A percentile compares a stretch with the other conserved stretches of the same genome.
Conservation (phyloP, 2,888 invertebrate genomes). For the Watsonalla binaria region DNA sequence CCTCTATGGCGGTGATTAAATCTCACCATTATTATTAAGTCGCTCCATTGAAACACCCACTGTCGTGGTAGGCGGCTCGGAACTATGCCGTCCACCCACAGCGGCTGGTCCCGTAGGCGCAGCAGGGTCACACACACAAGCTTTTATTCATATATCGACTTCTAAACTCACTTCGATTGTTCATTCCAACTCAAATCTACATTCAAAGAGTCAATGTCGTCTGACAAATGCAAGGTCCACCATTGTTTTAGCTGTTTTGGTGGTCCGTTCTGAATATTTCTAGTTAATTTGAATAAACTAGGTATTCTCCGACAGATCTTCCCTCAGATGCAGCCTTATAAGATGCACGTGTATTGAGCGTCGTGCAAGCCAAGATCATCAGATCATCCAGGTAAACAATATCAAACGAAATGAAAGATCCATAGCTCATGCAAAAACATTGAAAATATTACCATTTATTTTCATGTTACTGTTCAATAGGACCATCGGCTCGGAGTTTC, state of each 20-base stretch:
- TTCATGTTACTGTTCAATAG: slow-evolving; percentile 77
- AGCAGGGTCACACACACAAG: slow-evolving; percentile 73
- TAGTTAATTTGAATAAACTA: slow-evolving; percentile 54
- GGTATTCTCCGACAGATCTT: slow-evolving; percentile 31
- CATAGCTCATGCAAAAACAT: slow-evolving; percentile 59
- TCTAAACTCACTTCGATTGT: slow-evolving; percentile 71
- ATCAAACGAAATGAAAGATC: slow-evolving; percentile 50
- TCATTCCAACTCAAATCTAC: slow-evolving; percentile 68
- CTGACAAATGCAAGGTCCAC: slow-evolving; percentile 63
- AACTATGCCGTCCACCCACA: slow-evolving; percentile 78
- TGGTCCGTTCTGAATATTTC: slow-evolving; percentile 60
- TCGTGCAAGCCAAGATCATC: slow-evolving; percentile 74
- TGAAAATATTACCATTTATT: slow-evolving; percentile 71
- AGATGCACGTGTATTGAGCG: slow-evolving; percentile 43
- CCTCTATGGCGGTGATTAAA: slow-evolving; percentile 76
- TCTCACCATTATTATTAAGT: slow-evolving; percentile 79
- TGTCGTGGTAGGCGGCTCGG: slow-evolving; percentile 70
- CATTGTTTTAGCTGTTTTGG: slow-evolving; percentile 71
- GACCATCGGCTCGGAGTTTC: slow-evolving; percentile 66
- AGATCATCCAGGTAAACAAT: slow-evolving; percentile 53
- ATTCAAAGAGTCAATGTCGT: slow-evolving; percentile 71
- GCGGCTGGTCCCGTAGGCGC: slow-evolving; percentile 75
- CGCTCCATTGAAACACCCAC: slow-evolving; percentile 78
- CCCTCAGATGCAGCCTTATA: slow-evolving; percentile 32
- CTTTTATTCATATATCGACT: slow-evolving; percentile 66